Base-by-base conservation (phyloP, 2,888 invertebrate genomes). In the Nemotelus pantherinus region DNA sequence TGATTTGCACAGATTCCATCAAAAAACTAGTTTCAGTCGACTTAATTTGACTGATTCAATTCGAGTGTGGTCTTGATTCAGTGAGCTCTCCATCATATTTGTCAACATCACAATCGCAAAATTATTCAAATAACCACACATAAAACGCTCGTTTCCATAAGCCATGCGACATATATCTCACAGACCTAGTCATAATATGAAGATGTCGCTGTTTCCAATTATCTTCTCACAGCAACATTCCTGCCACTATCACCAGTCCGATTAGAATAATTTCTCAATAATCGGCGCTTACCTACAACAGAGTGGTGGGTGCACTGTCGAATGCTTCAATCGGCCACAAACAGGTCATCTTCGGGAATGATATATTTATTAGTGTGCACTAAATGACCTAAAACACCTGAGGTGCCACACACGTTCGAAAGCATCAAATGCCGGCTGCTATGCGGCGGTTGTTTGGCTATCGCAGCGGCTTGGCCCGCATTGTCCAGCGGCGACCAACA, bases 261-360 rank as follows among this genome's bases (percentile, higher is more conserved):
- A 57, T 55, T 71, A 39, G 47, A 63, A 74, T 60, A 74, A 60
- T 60, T 63, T 74, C 63, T 50, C 70, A 70, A 70, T 70, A 74
- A 74, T 60, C 74, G 74, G 74, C 74, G 63, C 60, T 74, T 74
- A 63, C 48, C 60, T 39, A 63, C 72, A 74, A 63, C 74, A 60
- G 9, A 25, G 25, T 25, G 25, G 25, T 25, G 25, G 25, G 25
- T 25, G 25, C 25, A 25, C 25, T 25, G 25, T 25, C 50, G 25
- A 9, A 6, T 41, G 50, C 3, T 48, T 25, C 48, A 50, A 68
- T 9, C 25, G 39, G 10, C 45, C 44, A 45, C 71, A 9, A 44
- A 45, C 25, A 47, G 57, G 41, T 47, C 58, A 58, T 57, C 74
- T 63, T 74, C 25, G 50, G n/a, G 2, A 47, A 43, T 63, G 74